Evolutionary conservation across 2,113 vertebrate species (phyloP).

Genomic region (Mungos mungo): DNA sequence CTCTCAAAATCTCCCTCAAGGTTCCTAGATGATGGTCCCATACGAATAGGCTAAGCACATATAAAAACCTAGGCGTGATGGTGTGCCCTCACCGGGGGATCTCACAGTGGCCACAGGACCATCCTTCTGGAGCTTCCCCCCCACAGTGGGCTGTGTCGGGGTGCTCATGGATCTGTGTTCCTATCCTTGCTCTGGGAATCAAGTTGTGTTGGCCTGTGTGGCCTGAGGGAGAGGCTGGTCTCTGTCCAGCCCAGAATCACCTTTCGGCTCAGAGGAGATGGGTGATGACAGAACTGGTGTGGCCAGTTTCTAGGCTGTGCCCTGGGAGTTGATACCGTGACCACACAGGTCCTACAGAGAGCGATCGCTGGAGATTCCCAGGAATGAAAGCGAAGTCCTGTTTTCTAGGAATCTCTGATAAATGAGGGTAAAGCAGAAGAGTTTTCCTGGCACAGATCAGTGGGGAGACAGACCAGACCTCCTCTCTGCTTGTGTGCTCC

Average conservation of each 20-base stretch:
- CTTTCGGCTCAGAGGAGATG: background rate
- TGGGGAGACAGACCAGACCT: constrained; percentile 49
- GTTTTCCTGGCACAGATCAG: constrained; percentile 62
- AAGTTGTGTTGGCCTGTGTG: background rate
- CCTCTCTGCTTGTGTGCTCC: background rate
- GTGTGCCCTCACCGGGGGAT: rapidly evolving
- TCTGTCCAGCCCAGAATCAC: background rate
- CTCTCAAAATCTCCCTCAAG: background rate
- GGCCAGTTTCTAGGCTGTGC: background rate
- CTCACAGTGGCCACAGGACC: background rate
- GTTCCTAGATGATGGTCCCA: background rate
- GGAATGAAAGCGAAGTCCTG: constrained; percentile 74
- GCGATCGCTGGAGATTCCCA: constrained; percentile 68
- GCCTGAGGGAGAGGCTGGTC: background rate
- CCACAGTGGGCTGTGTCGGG: background rate
- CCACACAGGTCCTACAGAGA: constrained; percentile 50
- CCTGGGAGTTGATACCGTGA: background rate
- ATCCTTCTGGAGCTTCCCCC: background rate
- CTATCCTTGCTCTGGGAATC: background rate
- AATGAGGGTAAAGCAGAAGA: background rate
- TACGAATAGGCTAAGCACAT: background rate
- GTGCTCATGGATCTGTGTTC: background rate
- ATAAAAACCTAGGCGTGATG: background rate
- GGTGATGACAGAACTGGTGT: background rate
- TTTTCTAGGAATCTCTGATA: constrained; percentile 58